phyloP scores from a whole-genome alignment of 2,888 invertebrate genomes.

The Glaucopsyche alexis region DNA sequence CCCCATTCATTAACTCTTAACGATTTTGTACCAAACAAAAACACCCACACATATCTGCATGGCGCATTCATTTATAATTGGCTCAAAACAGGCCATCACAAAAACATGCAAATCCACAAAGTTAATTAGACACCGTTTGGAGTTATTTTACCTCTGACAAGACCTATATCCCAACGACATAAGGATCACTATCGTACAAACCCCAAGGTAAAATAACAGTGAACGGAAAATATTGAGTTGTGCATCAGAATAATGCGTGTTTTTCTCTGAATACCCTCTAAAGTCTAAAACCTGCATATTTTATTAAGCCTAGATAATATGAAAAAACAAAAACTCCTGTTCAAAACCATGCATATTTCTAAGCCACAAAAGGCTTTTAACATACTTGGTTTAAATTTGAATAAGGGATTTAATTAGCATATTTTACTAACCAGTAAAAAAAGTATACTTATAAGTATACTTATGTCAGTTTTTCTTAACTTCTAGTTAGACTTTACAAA shows the following conservation, averaged over 20 bases:
- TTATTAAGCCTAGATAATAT: conserved; percentile 11
- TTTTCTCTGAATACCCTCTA: not conserved
- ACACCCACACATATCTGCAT: not conserved
- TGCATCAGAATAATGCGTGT: conserved; percentile 7
- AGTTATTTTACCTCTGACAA: too few species aligned
- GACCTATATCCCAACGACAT: too few species aligned
- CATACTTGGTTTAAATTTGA: not conserved
- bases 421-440: too few species aligned
- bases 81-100: conserved; percentile 1
- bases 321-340: not conserved
- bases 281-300: not conserved
- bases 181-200: too few species aligned
- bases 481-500: too few species aligned
- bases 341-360: conserved; percentile 24
- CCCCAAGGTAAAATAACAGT: too few species aligned
- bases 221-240: not conserved
- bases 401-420: not conserved
- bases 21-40: not conserved
- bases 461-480: too few species aligned
- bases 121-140: not conserved
- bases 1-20: not conserved
- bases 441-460: too few species aligned
- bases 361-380: conserved; percentile 22
- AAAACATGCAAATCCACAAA: conserved; percentile 13
- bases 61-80: not conserved